These are phyloP conservation scores for Empis stercorea DNA, from an alignment of 2,888 invertebrate species.

Conservation along the genomic window DNA sequence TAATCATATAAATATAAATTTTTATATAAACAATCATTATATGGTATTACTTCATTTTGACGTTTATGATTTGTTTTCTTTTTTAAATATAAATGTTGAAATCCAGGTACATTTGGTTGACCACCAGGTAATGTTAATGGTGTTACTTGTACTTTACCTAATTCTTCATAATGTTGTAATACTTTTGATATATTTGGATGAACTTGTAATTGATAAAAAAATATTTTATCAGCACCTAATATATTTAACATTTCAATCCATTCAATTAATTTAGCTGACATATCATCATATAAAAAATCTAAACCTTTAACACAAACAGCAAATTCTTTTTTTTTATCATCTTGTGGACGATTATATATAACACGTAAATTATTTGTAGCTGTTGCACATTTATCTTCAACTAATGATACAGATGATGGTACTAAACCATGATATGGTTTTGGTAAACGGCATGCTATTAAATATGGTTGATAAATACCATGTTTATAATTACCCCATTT, in stretches of 20 bases:
- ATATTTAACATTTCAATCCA: constrained; percentile 84
- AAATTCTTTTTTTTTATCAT: constrained; percentile 56
- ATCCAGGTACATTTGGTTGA: constrained; percentile 77
- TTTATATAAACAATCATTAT: constrained; percentile 91
- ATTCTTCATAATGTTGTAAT: constrained; percentile 45
- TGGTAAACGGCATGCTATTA: constrained; percentile 80
- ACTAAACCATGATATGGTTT: constrained; percentile 56
- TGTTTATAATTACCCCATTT: constrained; percentile 93
- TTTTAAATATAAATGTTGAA: constrained; percentile 79
- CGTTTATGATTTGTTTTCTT: constrained; percentile 88
- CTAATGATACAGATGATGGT: constrained; percentile 75
- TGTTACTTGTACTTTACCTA: constrained; percentile 60
- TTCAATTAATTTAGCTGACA: constrained; percentile 79
- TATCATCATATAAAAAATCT: constrained; percentile 83
- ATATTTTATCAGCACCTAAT: constrained; percentile 83
- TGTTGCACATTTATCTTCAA: constrained; percentile 72
- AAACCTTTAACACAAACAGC: constrained; percentile 90
- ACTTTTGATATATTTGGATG: constrained; percentile 86
- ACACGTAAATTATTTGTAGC: constrained; percentile 75
- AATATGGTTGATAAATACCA: constrained; percentile 80
- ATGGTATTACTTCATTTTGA: constrained; percentile 89
- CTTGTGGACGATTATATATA: constrained; percentile 60
- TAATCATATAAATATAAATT: constrained; percentile 83
- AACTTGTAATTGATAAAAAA: constrained; percentile 81
- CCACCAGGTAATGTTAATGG: constrained; percentile 77